phyloP scores from a whole-genome alignment of 1,140 invertebrate species.

The Drosophila bocki region DNA sequence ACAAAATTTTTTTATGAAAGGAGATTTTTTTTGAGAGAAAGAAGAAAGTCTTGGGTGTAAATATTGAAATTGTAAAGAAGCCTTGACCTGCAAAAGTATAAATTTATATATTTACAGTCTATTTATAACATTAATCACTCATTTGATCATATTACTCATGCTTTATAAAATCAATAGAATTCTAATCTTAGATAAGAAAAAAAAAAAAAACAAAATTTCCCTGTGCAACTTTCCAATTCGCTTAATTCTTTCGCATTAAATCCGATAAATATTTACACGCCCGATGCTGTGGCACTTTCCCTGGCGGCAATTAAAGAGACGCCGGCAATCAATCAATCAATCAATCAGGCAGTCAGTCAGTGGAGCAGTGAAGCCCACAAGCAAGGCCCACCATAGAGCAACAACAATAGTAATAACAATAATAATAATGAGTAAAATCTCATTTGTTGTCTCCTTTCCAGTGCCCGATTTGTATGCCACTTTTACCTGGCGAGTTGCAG shows the following conservation, averaged over 20 bases:
- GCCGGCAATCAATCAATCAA: slow-evolving; percentile 54
- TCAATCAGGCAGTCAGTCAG: slow-evolving; percentile 16
- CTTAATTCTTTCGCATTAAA: slow-evolving; percentile 32
- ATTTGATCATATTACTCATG: not conserved
- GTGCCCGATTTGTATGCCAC: slow-evolving; percentile 56
- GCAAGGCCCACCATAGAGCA: slow-evolving; percentile 20
- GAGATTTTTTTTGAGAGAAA: not conserved
- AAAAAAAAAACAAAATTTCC: slow-evolving; percentile 16
- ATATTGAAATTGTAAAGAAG: not conserved
- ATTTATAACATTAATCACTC: not conserved
- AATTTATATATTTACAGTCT: not conserved
- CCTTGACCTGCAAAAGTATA: not conserved
- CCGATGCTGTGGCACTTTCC: slow-evolving; percentile 39
- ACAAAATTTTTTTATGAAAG: not conserved
- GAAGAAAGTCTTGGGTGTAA: not conserved
- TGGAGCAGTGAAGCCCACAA: slow-evolving; percentile 36
- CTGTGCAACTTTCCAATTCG: slow-evolving; percentile 34
- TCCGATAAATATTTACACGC: slow-evolving; percentile 39
- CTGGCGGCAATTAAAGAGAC: slow-evolving; percentile 46
- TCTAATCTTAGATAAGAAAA: not conserved
- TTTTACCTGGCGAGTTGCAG: slow-evolving; percentile 57
- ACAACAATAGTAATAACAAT: slow-evolving; percentile 21
- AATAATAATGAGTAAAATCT: slow-evolving; percentile 39
- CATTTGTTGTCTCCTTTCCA: slow-evolving; percentile 53
- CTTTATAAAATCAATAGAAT: not conserved